phyloP scores from a whole-genome alignment of 2,888 invertebrate species.

The Latrodectus elegans region DNA sequence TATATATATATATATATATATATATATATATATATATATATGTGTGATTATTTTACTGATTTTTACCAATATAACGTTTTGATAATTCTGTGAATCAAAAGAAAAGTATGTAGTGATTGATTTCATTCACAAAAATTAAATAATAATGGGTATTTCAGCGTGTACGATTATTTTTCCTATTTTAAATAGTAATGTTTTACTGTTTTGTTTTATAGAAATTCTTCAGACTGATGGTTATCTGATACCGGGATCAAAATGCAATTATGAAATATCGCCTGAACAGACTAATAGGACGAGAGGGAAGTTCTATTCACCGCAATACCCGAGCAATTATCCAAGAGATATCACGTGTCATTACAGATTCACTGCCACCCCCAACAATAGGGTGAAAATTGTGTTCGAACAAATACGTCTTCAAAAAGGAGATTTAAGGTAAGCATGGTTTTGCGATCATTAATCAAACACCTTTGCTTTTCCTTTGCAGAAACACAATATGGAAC shows the following conservation, averaged over 20 bases:
- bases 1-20: too few species aligned
- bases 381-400: conserved; percentile 87
- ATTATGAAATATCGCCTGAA: conserved; percentile 87
- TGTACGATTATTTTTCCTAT: not conserved
- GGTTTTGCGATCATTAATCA: not conserved
- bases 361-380: conserved; percentile 83
- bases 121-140: too few species aligned
- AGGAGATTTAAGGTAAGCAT: conserved; percentile 83
- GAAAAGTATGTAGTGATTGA: too few species aligned
- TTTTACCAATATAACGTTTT: too few species aligned
- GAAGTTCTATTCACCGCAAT: conserved; percentile 91
- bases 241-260: conserved; percentile 86
- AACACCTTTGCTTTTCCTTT: too few species aligned
- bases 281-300: conserved; percentile 83
- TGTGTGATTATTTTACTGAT: too few species aligned
- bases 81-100: too few species aligned
- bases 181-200: not conserved
- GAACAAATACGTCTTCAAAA: conserved; percentile 86
- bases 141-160: not conserved
- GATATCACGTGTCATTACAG: conserved; percentile 92
- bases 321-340: conserved; percentile 95
- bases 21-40: too few species aligned
- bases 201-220: conserved; percentile 79
- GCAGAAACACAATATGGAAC: too few species aligned
- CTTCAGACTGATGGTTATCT: conserved; percentile 88